A percentile compares a stretch with the other conserved stretches of the same genome.
Conservation (phyloP, 2,797 vertebrate species). For the Falco rusticolus region DNA sequence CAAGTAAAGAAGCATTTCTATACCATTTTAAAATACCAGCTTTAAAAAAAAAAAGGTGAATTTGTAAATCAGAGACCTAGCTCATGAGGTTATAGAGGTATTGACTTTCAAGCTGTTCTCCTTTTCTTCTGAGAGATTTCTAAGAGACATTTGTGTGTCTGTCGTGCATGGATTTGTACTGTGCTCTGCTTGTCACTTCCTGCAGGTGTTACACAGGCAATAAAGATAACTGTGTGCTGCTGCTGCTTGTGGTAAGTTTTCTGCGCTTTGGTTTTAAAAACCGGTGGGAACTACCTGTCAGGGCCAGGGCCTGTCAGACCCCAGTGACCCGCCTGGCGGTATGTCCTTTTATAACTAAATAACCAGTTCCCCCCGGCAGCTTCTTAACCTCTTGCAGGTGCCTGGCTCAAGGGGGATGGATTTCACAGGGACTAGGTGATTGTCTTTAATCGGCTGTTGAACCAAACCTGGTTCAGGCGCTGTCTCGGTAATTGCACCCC, state of each 20-base stretch:
- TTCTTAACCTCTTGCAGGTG: not conserved
- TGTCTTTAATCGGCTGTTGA: not conserved
- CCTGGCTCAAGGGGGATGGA: not conserved
- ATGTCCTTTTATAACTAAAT: not conserved
- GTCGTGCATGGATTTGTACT: slow-evolving; percentile 20
- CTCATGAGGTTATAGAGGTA: not conserved
- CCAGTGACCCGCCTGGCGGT: accelerated
- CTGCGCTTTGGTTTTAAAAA: not conserved
- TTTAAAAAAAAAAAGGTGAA: not conserved
- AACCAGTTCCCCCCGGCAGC: not conserved
- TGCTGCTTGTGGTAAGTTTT: not conserved
- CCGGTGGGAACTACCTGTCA: not conserved
- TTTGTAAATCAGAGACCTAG: not conserved
- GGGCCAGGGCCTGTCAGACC: not conserved
- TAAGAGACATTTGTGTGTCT: not conserved
- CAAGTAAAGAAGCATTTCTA: slow-evolving; percentile 55
- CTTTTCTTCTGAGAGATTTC: slow-evolving; percentile 40
- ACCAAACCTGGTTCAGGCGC: not conserved
- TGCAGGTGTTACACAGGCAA: slow-evolving; percentile 32
- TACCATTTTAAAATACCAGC: slow-evolving; percentile 27
- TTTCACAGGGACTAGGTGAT: accelerated
- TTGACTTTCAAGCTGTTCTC: not conserved
- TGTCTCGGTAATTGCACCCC: not conserved
- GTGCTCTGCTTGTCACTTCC: slow-evolving; percentile 11
- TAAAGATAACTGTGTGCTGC: slow-evolving; percentile 28